A percentile compares a stretch with the other conserved stretches of the same genome.
Evolutionary conservation across 2,888 invertebrate species (phyloP).

Genomic region (Drosophila lutescens): DNA sequence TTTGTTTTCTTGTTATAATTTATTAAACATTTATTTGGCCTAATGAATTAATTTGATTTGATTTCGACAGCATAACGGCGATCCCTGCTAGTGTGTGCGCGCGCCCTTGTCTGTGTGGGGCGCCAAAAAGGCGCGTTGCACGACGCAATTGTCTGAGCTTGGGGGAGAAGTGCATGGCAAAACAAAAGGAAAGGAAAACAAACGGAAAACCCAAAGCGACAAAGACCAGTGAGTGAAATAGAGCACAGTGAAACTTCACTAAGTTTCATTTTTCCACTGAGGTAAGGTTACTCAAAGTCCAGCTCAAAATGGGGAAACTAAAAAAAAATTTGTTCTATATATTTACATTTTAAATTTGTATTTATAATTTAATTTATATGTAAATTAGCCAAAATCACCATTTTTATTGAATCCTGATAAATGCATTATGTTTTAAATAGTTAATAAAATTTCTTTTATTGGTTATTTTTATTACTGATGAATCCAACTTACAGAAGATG

Average conservation of each 20-base stretch:
- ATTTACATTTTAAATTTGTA: no score
- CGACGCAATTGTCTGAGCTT: slow-evolving; percentile 58
- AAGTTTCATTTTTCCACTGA: neutral
- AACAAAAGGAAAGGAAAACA: slow-evolving; percentile 9
- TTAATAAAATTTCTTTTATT: no score
- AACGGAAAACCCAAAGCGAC: slow-evolving; percentile 2
- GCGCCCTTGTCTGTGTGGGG: slow-evolving; percentile 52
- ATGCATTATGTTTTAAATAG: no score
- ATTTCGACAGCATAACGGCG: slow-evolving; percentile 60
- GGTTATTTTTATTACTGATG: no score
- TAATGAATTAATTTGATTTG: slow-evolving; percentile 78
- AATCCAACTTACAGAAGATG: neutral
- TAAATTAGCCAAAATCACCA: no score
- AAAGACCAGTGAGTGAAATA: neutral
- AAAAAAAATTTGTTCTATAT: neutral
- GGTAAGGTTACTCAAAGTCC: no score
- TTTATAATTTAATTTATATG: no score
- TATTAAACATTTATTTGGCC: slow-evolving; percentile 72
- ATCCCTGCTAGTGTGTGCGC: slow-evolving; percentile 14
- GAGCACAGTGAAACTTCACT: neutral
- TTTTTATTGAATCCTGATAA: no score
- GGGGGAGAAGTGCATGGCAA: slow-evolving; percentile 47
- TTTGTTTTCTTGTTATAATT: slow-evolving; percentile 66
- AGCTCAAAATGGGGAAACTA: no score
- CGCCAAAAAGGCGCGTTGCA: slow-evolving; percentile 63